These are phyloP conservation scores for Callipepla squamata DNA, from an alignment of 2,113 vertebrate species.

Conservation along the genomic window DNA sequence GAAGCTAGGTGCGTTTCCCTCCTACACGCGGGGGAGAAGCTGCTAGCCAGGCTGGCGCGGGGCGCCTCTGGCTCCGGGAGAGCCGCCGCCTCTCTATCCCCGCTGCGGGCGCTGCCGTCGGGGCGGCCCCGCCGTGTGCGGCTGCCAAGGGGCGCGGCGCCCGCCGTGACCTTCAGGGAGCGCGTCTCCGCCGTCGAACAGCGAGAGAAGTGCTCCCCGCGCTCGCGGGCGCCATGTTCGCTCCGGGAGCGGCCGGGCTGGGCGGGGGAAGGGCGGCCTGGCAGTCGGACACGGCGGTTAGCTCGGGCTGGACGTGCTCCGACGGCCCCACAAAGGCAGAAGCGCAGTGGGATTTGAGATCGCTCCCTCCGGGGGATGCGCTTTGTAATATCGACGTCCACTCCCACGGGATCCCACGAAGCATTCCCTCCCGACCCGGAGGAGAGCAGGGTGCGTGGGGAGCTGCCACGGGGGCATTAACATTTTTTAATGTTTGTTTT, in stretches of 20 bases:
- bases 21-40: background rate
- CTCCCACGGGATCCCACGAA: too few species aligned
- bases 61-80: background rate
- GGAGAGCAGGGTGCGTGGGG: too few species aligned
- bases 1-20: background rate
- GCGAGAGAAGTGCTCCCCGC: background rate
- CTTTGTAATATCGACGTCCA: background rate
- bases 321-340: background rate
- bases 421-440: too few species aligned
- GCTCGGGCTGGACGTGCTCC: background rate
- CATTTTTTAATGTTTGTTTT: background rate
- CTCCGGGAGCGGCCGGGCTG: background rate
- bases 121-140: background rate
- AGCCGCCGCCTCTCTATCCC: background rate
- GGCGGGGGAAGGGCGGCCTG: background rate
- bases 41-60: too few species aligned
- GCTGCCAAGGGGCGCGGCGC: background rate
- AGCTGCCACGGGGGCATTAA: too few species aligned
- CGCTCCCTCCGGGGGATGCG: background rate
- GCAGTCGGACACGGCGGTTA: background rate
- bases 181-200: slow-evolving; percentile 1
- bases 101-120: background rate
- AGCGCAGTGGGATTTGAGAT: background rate
- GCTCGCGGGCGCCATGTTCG: background rate
- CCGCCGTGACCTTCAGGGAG: slow-evolving; percentile 41